phyloP scores from a whole-genome alignment of 1,140 invertebrate species.

The Magallana angulata region DNA sequence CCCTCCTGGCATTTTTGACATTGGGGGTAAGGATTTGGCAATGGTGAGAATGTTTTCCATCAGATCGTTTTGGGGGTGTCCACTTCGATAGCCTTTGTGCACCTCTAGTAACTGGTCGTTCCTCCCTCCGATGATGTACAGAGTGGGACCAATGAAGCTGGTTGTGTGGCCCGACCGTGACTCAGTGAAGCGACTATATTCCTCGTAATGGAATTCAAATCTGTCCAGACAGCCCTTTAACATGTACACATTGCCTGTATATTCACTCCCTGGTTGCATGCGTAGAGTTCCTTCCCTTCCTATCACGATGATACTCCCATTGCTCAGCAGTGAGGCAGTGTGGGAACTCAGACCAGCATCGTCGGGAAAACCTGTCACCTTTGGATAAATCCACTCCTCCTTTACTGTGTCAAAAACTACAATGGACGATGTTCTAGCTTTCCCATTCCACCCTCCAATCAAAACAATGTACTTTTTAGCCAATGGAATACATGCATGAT shows the following conservation, averaged over 20 bases:
- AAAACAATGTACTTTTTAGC: slow-evolving; percentile 71
- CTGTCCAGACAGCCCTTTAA: slow-evolving; percentile 63
- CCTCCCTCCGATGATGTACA: slow-evolving; percentile 74
- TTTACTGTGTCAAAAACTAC: slow-evolving; percentile 70
- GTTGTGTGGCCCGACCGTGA: slow-evolving; percentile 76
- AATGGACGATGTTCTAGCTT: slow-evolving; percentile 64
- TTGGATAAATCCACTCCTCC: slow-evolving; percentile 65
- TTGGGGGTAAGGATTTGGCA: slow-evolving; percentile 47
- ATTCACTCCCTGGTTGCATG: slow-evolving; percentile 69
- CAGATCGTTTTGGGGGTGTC: background rate
- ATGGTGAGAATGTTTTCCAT: slow-evolving; percentile 48
- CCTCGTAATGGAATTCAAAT: slow-evolving; percentile 64
- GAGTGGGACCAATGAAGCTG: slow-evolving; percentile 60
- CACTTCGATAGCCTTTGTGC: slow-evolving; percentile 54
- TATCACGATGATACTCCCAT: slow-evolving; percentile 71
- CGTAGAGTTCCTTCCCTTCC: slow-evolving; percentile 75
- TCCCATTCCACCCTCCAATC: slow-evolving; percentile 77
- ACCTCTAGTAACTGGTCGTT: slow-evolving; percentile 72
- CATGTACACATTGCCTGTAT: slow-evolving; percentile 69
- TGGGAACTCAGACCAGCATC: slow-evolving; percentile 77
- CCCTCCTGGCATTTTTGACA: slow-evolving; percentile 71
- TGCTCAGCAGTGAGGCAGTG: slow-evolving; percentile 65
- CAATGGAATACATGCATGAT: slow-evolving; percentile 73
- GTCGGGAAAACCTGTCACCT: slow-evolving; percentile 68
- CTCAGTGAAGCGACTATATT: slow-evolving; percentile 64